Evolutionary conservation across 2,113 vertebrate species (phyloP).

Genomic region (cattle (Bos taurus)): DNA sequence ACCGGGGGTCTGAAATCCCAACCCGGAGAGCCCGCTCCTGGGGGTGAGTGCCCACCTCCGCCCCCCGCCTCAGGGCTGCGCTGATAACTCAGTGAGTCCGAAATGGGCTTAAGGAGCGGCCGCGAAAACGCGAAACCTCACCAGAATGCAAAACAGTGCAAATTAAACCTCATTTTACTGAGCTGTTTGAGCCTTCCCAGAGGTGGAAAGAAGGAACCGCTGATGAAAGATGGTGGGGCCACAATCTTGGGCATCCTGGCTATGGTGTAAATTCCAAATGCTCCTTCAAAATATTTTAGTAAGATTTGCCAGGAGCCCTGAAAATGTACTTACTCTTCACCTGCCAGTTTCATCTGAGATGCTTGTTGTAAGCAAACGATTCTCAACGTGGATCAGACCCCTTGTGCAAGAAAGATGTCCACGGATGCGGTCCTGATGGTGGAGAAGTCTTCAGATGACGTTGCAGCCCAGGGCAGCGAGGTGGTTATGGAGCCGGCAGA

Average conservation of each 20-base stretch:
- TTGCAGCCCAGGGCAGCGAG: not conserved
- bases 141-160: not conserved
- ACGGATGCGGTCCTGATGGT: not conserved
- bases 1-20: not conserved
- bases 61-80: fast-evolving
- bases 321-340: not conserved
- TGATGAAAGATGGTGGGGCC: not conserved
- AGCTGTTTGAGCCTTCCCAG: not conserved
- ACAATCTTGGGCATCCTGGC: fast-evolving
- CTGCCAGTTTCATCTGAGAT: not conserved
- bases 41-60: not conserved
- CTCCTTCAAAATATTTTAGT: not conserved
- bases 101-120: not conserved
- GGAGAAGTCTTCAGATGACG: not conserved
- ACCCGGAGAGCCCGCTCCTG: not conserved
- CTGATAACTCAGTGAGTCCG: not conserved
- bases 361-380: not conserved
- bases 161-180: not conserved
- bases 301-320: not conserved
- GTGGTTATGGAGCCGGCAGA: fast-evolving
- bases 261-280: fast-evolving
- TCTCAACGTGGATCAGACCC: not conserved
- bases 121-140: fast-evolving
- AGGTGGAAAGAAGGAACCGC: not conserved
- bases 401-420: not conserved